Percentiles rank a stretch among this genome's conserved stretches.
Conservation (phyloP, 2,113 vertebrate species). For the Rhynchomys soricoides region DNA sequence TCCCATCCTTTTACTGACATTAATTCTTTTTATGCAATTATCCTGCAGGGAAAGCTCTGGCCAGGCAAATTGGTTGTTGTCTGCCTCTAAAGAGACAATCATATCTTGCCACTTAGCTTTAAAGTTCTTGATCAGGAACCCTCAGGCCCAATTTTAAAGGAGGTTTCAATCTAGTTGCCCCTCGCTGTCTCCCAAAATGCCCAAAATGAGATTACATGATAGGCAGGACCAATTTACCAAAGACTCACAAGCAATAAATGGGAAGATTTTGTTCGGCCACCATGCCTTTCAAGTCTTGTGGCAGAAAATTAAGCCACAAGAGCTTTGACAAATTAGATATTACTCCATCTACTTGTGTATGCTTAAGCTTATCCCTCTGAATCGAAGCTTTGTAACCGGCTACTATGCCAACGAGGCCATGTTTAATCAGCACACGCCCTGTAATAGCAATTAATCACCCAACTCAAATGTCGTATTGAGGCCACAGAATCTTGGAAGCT, state of each 20-base stretch:
- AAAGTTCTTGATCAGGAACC: conserved; percentile 85
- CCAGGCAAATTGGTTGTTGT: conserved; percentile 81
- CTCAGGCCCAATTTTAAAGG: conserved; percentile 84
- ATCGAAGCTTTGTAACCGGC: conserved; percentile 86
- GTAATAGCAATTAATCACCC: conserved; percentile 88
- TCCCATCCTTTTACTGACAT: conserved; percentile 84
- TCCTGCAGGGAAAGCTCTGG: conserved; percentile 83
- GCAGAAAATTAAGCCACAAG: conserved; percentile 84
- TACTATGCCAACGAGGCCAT: conserved; percentile 85
- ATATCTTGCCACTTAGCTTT: conserved; percentile 84
- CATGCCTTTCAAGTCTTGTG: conserved; percentile 82
- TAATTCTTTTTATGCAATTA: conserved; percentile 86
- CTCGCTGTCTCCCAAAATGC: conserved; percentile 86
- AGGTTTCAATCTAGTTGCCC: conserved; percentile 82
- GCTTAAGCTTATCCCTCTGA: conserved; percentile 90
- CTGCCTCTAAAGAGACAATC: conserved; percentile 84
- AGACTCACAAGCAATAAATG: conserved; percentile 83
- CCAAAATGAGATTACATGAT: conserved; percentile 88
- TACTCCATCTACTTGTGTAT: conserved; percentile 89
- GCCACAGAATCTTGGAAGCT: conserved; percentile 87
- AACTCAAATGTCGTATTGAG: conserved; percentile 88
- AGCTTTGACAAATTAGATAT: conserved; percentile 90
- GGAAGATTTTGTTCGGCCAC: conserved; percentile 83
- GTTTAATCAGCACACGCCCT: conserved; percentile 86
- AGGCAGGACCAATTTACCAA: conserved; percentile 84